Evolutionary conservation across 2,113 vertebrate genomes (phyloP), one percentile per base, ranked within the genome.

Genomic region (Pituophis catenifer): DNA sequence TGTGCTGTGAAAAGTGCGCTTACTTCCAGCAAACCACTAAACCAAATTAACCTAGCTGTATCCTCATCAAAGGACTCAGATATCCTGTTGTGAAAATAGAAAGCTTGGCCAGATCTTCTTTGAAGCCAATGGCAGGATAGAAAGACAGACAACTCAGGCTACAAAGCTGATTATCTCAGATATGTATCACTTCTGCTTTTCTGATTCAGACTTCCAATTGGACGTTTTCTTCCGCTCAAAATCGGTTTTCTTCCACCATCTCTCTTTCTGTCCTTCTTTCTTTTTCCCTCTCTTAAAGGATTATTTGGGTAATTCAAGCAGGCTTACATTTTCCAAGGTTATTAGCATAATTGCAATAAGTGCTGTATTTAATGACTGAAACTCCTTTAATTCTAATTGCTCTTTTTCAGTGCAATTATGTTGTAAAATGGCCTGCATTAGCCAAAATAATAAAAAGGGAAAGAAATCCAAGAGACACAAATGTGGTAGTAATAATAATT

Each of bases 1-100:
- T 98, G 97, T 96, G 97, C 97, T 97, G 97, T 98, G 98, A 98
- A 98, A 97, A 98, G 98, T 96, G 97, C 97, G 98, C 97, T 98
- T 98, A 98, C 98, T 97, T 98, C 98, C 97, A 98, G 98, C 97
- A 98, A 98, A 98, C 98, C 98, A 97, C 98, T 98, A 98, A 98
- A 97, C 98, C 98, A 98, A 98, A 98, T 98, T 98, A 98, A 98
- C 98, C 98, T 98, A 98, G 98, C 97, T 98, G 97, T 98, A 98
- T 98, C 98, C 98, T 98, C 98, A 98, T 98, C 98, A 98, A 98
- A 98, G 98, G 98, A 98, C 98, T 98, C 98, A 98, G 98, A 98
- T 98, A 98, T 98, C 98, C 98, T 98, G 97, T 98, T 98, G 98
- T 98, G 98, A 98, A 98, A 98, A 98, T 95, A 97, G 98, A 98